These are phyloP conservation scores for Corydoras sp. DNA, from an alignment of 2,113 vertebrate genomes.

Conservation along the genomic window DNA sequence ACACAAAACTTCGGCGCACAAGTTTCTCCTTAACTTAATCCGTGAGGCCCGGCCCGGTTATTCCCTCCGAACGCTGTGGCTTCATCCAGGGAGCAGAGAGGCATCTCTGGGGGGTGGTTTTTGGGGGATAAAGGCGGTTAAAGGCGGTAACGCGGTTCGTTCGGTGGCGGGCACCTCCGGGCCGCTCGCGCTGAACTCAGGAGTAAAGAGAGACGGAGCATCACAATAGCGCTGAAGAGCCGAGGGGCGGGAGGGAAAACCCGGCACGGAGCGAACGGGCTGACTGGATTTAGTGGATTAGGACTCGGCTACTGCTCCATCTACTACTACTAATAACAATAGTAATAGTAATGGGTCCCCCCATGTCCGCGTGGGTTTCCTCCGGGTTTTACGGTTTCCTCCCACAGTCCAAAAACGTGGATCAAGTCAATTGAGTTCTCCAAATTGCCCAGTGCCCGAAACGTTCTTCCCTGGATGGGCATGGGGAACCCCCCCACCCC, in stretches of 20 bases:
- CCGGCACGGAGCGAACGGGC: conserved; percentile 46
- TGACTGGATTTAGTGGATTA: background rate
- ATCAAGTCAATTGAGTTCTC: too few relatives aligned
- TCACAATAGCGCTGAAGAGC: conserved; percentile 68
- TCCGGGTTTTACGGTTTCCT: too few relatives aligned
- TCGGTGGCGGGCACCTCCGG: conserved; percentile 28
- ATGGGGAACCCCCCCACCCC: too few relatives aligned
- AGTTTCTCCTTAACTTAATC: conserved; percentile 61
- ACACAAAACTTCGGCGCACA: conserved; percentile 49
- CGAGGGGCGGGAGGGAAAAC: conserved; percentile 60
- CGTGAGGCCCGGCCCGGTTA: conserved; percentile 27
- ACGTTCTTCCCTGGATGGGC: too few relatives aligned
- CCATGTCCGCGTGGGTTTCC: too few relatives aligned
- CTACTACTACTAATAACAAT: too few relatives aligned
- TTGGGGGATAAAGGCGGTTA: too few relatives aligned
- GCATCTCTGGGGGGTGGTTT: conserved; percentile 37
- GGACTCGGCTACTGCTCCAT: too few relatives aligned
- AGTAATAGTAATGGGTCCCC: too few relatives aligned
- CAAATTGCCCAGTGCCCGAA: too few relatives aligned
- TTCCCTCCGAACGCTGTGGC: conserved; percentile 39
- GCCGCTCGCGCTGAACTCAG: conserved; percentile 52
- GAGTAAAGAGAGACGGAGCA: conserved; percentile 58
- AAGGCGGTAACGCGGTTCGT: background rate
- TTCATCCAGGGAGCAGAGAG: conserved; percentile 33
- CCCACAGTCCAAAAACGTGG: too few relatives aligned